Evolutionary conservation across 37 sponge, comb jelly and placozoan genomes (phyloP).

Genomic region (Tethya wilhelma): DNA sequence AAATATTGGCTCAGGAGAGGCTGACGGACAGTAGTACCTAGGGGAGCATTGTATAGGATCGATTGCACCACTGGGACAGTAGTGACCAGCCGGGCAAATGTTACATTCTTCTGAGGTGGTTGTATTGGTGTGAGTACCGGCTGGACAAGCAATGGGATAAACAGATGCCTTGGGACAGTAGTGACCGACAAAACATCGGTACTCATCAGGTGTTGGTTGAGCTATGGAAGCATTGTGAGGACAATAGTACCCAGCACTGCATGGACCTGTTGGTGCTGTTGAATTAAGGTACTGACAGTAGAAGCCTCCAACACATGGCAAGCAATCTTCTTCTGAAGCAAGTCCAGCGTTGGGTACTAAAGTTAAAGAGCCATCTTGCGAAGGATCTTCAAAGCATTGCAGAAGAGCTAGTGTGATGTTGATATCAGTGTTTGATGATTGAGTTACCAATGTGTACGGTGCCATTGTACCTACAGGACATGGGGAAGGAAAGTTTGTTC

Average conservation of each 20-base stretch:
- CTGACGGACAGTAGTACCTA: neutral
- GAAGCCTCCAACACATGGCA: constrained; percentile 12
- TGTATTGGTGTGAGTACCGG: neutral
- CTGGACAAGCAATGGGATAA: neutral
- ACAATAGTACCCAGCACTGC: neutral
- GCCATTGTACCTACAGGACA: constrained; percentile 10
- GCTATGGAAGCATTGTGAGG: neutral
- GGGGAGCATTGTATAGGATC: neutral
- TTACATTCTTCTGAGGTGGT: neutral
- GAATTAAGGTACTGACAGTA: constrained; percentile 2
- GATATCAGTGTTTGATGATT: neutral
- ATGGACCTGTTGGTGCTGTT: neutral
- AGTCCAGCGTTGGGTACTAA: neutral
- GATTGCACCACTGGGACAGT: neutral
- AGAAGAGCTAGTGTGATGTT: neutral
- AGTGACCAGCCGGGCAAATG: neutral
- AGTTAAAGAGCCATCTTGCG: neutral
- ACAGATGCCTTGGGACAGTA: neutral
- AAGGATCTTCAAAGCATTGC: neutral
- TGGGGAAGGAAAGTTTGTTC: neutral
- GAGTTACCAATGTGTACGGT: neutral
- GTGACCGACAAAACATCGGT: neutral
- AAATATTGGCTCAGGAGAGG: neutral
- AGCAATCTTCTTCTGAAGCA: too few species aligned
- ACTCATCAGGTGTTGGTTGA: neutral